Evolutionary conservation across 1,140 invertebrate species (phyloP).

Genomic region (Drosophila guanche): DNA sequence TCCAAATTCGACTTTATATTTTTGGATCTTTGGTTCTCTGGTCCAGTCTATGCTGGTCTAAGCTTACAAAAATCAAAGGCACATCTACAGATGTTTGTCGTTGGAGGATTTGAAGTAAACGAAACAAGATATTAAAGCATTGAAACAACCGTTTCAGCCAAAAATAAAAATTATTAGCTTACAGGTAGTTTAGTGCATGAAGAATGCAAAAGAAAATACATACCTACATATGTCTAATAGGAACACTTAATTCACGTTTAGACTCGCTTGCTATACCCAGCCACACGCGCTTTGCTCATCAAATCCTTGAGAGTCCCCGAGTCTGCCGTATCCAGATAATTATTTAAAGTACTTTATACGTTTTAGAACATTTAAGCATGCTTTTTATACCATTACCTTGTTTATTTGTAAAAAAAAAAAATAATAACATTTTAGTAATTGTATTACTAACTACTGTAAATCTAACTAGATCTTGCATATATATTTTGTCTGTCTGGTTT

Average conservation of each 20-base stretch:
- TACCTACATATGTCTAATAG: background rate
- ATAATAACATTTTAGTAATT: slow-evolving; percentile 2
- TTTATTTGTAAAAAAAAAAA: slow-evolving; percentile 15
- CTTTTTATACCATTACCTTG: slow-evolving; percentile 1
- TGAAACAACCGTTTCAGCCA: too few species aligned
- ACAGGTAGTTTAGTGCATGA: slow-evolving; percentile 1
- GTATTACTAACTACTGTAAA: slow-evolving; percentile 7
- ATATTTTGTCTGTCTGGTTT: slow-evolving; percentile 3
- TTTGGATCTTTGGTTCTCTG: too few species aligned
- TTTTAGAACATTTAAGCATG: slow-evolving; percentile 12
- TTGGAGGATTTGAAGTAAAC: too few species aligned
- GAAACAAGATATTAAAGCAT: too few species aligned
- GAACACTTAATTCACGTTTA: slow-evolving; percentile 1
- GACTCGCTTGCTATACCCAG: background rate
- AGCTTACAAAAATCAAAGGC: too few species aligned
- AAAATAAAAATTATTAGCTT: background rate
- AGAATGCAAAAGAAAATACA: background rate
- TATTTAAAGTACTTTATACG: background rate
- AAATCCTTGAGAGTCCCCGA: background rate
- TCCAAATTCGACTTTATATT: too few species aligned
- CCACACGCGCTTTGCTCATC: background rate
- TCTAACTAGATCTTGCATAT: background rate
- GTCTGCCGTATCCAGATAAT: slow-evolving; percentile 1
- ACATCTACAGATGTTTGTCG: too few species aligned
- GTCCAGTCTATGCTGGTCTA: too few species aligned